Conservation (phyloP, 2,888 invertebrate genomes). For the Belgica antarctica region DNA sequence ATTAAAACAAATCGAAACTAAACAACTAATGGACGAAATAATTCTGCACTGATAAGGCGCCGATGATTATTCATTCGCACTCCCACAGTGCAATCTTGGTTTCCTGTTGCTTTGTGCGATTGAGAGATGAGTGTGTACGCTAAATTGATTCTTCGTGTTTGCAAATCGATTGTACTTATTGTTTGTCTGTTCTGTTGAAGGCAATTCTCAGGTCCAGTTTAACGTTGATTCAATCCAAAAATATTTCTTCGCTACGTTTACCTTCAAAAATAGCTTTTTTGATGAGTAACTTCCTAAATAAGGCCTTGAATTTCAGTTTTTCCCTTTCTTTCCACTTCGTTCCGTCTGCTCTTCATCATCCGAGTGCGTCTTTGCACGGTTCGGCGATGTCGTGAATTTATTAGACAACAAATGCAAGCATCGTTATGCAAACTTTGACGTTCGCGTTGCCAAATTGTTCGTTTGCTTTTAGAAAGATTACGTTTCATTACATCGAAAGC, state of each 20-base stretch:
- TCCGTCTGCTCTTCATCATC: not conserved
- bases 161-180: not conserved
- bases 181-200: conserved; percentile 9
- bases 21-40: conserved; percentile 45
- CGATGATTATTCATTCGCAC: not conserved
- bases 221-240: conserved; percentile 2
- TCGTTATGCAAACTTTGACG: too few relatives aligned
- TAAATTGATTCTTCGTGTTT: not conserved
- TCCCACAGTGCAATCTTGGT: not conserved
- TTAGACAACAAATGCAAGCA: not conserved
- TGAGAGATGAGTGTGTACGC: not conserved
- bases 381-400: not conserved
- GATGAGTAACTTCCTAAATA: not conserved
- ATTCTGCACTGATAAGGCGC: conserved; percentile 46
- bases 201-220: not conserved
- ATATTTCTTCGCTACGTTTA: not conserved
- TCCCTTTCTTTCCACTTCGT: too few relatives aligned
- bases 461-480: too few relatives aligned
- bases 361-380: conserved; percentile 2
- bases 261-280: not conserved
- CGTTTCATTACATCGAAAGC: too few relatives aligned
- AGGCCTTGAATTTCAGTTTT: conserved; percentile 9
- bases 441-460: too few relatives aligned
- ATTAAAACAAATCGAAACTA: conserved; percentile 31
- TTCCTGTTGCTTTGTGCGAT: not conserved